A percentile compares a stretch with the other conserved stretches of the same genome.
Evolutionary conservation across 1,140 invertebrate genomes (phyloP).

Genomic region (Drosophila aff.): DNA sequence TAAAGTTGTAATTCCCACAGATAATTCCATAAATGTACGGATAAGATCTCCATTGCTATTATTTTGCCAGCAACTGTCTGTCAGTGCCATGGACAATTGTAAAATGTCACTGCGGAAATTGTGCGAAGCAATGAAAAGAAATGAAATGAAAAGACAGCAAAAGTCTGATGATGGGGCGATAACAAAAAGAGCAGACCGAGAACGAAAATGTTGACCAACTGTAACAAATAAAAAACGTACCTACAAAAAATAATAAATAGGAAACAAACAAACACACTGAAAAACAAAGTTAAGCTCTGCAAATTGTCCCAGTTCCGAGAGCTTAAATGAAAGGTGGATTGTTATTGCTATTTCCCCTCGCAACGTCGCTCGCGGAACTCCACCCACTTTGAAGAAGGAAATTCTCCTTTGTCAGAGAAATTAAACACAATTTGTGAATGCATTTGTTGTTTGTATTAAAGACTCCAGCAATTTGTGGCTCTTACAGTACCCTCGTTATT

Average conservation of each 20-base stretch:
- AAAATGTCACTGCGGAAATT: slow-evolving; percentile 77
- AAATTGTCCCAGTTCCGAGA: slow-evolving; percentile 72
- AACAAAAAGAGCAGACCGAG: slow-evolving; percentile 46
- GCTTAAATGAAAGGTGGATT: slow-evolving; percentile 60
- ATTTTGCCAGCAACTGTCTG: slow-evolving; percentile 16
- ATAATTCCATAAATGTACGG: slow-evolving; percentile 32
- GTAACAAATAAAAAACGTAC: slow-evolving; percentile 24
- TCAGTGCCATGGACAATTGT: slow-evolving; percentile 59
- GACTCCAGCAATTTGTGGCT: slow-evolving; percentile 61
- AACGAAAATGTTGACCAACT: slow-evolving; percentile 64
- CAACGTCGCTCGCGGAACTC: not conserved
- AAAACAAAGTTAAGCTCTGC: slow-evolving; percentile 58
- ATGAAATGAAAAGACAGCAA: slow-evolving; percentile 62
- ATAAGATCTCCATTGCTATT: slow-evolving; percentile 43
- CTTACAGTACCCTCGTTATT: slow-evolving; percentile 19
- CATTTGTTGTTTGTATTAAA: slow-evolving; percentile 71
- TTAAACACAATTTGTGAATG: slow-evolving; percentile 74
- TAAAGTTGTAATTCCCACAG: slow-evolving; percentile 29
- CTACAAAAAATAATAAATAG: slow-evolving; percentile 28
- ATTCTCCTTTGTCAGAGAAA: slow-evolving; percentile 57
- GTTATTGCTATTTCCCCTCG: slow-evolving; percentile 21
- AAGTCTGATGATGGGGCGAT: slow-evolving; percentile 52
- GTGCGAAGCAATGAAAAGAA: slow-evolving; percentile 66
- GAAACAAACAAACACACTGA: slow-evolving; percentile 27
- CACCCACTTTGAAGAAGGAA: slow-evolving; percentile 15